Percentiles rank a stretch among this genome's conserved stretches.
Conservation (phyloP, 2,888 invertebrate genomes). For the Schizaphis graminum region DNA sequence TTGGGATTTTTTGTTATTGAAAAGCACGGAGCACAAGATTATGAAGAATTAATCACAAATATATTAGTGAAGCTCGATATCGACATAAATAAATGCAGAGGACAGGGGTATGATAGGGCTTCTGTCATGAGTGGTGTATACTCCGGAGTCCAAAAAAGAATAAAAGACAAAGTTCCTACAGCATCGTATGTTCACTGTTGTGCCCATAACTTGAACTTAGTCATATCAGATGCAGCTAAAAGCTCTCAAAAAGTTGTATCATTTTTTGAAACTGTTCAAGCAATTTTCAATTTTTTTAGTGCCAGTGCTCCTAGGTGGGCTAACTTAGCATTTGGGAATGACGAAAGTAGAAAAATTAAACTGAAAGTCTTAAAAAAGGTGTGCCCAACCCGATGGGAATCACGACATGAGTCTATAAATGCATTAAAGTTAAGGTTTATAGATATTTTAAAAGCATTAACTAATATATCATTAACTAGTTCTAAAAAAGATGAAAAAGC, state of each 20-base stretch:
- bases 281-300: background rate
- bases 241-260: background rate
- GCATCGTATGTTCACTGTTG: background rate
- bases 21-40: background rate
- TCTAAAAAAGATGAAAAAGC: background rate
- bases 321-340: background rate
- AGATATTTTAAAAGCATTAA: background rate
- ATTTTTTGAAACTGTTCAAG: background rate
- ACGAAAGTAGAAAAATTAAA: background rate
- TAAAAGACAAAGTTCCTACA: constrained; percentile 56
- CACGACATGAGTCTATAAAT: background rate
- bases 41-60: constrained; percentile 18
- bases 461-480: background rate
- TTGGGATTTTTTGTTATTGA: constrained; percentile 21
- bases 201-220: background rate
- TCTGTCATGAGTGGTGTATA: constrained; percentile 67
- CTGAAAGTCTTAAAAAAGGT: background rate
- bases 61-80: background rate
- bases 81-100: constrained; percentile 60
- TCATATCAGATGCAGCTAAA: background rate
- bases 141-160: constrained; percentile 67
- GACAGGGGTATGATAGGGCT: constrained; percentile 68
- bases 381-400: background rate
- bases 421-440: background rate
- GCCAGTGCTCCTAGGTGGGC: background rate